Evolutionary conservation across 2,113 vertebrate genomes (phyloP).

Genomic region (Lichenostomus cassidix): DNA sequence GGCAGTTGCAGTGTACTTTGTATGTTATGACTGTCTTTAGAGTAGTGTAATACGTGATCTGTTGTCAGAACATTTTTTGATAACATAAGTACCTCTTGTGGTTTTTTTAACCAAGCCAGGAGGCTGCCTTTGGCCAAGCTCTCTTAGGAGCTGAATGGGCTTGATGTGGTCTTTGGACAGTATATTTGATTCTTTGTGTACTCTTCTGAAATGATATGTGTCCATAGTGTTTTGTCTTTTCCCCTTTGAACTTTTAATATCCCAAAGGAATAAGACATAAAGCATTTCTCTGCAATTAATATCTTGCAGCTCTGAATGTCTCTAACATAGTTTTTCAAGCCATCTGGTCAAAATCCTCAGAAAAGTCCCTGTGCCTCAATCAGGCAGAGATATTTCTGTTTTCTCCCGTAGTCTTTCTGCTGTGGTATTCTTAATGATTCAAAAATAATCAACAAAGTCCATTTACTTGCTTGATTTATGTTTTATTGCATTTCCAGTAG

Average conservation of each 20-base stretch:
- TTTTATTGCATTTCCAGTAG: slow-evolving; percentile 28
- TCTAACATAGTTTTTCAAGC: not conserved
- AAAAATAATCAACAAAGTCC: not conserved
- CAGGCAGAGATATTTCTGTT: not conserved
- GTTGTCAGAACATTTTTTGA: not conserved
- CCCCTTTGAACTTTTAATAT: not conserved
- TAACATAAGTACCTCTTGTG: not conserved
- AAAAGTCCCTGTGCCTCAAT: not conserved
- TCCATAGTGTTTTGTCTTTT: not conserved
- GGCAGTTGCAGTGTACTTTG: not conserved
- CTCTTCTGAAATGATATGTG: not conserved
- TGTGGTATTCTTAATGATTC: not conserved
- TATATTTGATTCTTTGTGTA: not conserved
- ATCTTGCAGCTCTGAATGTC: not conserved
- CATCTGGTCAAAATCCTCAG: slow-evolving; percentile 9
- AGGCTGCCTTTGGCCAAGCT: not conserved
- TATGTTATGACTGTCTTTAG: not conserved
- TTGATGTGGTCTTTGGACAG: not conserved
- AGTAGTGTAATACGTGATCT: not conserved
- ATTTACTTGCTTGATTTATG: not conserved
- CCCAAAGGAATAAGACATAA: not conserved
- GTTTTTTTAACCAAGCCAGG: not conserved
- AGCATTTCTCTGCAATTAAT: slow-evolving; percentile 10
- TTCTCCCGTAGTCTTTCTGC: not conserved
- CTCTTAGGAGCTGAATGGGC: not conserved